phyloP scores from a whole-genome alignment of 2,888 invertebrate species.

The Zygaena filipendulae region DNA sequence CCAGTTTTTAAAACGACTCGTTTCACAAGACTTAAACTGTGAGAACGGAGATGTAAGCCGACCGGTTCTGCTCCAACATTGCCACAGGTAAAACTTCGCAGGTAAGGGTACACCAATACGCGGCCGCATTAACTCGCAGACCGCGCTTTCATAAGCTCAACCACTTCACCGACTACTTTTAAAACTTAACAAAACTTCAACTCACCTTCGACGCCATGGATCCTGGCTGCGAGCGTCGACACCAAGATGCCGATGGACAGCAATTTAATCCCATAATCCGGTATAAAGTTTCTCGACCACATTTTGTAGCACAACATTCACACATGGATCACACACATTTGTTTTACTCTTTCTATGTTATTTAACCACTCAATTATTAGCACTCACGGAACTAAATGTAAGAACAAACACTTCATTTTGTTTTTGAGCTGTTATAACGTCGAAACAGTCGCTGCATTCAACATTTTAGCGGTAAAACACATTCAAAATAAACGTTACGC shows the following conservation, averaged over 20 bases:
- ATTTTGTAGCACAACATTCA: conserved; percentile 72
- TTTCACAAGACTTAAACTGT: conserved; percentile 59
- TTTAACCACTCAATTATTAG: conserved; percentile 49
- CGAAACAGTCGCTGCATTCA: conserved; percentile 41
- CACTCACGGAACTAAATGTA: conserved; percentile 68
- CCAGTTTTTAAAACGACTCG: conserved; percentile 64
- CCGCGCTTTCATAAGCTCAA: conserved; percentile 62
- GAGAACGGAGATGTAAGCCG: conserved; percentile 55
- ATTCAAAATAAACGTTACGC: conserved; percentile 44
- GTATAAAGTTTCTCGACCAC: conserved; percentile 75
- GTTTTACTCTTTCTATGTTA: conserved; percentile 61
- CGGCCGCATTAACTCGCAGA: conserved; percentile 33
- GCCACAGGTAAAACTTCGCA: conserved; percentile 34
- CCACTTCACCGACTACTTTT: conserved; percentile 30
- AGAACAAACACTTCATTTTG: conserved; percentile 67
- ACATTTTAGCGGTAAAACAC: conserved; percentile 67
- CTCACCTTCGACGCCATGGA: conserved; percentile 71
- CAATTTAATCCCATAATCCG: conserved; percentile 75
- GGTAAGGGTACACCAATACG: conserved; percentile 29
- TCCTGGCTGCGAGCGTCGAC: conserved; percentile 52
- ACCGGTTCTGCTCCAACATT: conserved; percentile 30
- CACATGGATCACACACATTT: conserved; percentile 69
- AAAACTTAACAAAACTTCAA: conserved; percentile 26
- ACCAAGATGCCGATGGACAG: conserved; percentile 53
- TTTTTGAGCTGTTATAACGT: conserved; percentile 58